Conservation (phyloP, 2,797 vertebrate species). For the Prionace glauca region DNA sequence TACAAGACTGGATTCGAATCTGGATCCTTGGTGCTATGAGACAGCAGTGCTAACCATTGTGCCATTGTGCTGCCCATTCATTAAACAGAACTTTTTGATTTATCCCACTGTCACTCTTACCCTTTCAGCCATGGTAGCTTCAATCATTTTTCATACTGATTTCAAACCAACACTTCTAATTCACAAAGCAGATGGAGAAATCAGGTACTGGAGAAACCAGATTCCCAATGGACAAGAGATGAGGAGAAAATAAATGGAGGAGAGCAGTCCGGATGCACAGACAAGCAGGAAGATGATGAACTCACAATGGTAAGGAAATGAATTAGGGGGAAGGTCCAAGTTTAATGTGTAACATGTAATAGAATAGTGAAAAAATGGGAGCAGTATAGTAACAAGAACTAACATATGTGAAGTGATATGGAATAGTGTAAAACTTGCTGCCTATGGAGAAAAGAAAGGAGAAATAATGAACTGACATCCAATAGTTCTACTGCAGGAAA, state of each 20-base stretch:
- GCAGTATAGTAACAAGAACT: neutral
- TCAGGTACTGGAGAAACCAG: neutral
- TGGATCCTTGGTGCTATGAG: no score
- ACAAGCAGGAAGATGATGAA: neutral
- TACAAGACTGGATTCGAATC: no score
- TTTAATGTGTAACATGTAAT: neutral
- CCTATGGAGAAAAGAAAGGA: neutral
- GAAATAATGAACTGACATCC: neutral
- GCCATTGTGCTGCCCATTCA: no score
- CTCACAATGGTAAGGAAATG: neutral
- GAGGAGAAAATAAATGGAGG: neutral
- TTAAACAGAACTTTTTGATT: neutral
- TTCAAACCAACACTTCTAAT: neutral
- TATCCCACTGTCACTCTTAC: neutral
- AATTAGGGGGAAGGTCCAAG: neutral
- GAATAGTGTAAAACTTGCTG: neutral
- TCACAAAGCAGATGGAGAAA: neutral
- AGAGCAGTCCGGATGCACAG: neutral
- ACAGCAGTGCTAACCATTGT: no score
- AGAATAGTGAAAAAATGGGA: neutral
- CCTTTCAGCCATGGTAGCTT: neutral
- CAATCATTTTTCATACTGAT: neutral
- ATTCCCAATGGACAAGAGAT: constrained; percentile 7
- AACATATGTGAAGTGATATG: neutral
- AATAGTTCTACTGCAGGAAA: neutral